phyloP scores from a whole-genome alignment of 2,797 vertebrate species.

The Sebastes taczanowskii region DNA sequence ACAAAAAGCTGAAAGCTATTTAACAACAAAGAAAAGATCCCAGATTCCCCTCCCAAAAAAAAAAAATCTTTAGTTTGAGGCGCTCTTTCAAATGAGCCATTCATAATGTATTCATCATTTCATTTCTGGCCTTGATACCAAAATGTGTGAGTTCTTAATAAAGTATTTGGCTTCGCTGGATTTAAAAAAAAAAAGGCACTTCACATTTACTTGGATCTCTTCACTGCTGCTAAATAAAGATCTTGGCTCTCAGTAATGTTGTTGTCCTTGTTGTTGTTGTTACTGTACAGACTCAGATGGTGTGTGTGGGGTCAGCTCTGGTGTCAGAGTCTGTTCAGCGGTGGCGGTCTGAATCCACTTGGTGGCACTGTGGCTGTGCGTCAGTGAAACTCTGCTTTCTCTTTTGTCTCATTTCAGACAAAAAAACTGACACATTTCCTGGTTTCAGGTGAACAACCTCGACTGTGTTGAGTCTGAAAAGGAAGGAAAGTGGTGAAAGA shows the following conservation, averaged over 20 bases:
- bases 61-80: background rate
- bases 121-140: conserved; percentile 6
- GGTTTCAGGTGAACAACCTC: background rate
- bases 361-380: conserved; percentile 62
- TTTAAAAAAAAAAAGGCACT: background rate
- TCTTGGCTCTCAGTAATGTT: background rate
- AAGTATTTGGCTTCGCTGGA: background rate
- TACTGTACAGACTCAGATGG: background rate
- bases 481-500: background rate
- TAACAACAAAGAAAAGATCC: background rate
- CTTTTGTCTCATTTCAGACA: conserved; percentile 31
- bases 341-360: conserved; percentile 41
- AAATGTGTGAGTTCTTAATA: background rate
- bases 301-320: background rate
- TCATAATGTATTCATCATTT: background rate
- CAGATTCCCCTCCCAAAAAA: background rate
- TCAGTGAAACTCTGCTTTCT: background rate
- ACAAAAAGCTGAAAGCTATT: background rate
- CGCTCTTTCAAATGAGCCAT: background rate
- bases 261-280: background rate
- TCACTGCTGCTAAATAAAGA: background rate
- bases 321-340: background rate
- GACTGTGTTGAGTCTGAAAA: background rate
- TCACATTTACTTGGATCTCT: background rate
- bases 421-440: background rate